Evolutionary conservation across 2,888 invertebrate genomes (phyloP).

Genomic region (Apoda limacodes): DNA sequence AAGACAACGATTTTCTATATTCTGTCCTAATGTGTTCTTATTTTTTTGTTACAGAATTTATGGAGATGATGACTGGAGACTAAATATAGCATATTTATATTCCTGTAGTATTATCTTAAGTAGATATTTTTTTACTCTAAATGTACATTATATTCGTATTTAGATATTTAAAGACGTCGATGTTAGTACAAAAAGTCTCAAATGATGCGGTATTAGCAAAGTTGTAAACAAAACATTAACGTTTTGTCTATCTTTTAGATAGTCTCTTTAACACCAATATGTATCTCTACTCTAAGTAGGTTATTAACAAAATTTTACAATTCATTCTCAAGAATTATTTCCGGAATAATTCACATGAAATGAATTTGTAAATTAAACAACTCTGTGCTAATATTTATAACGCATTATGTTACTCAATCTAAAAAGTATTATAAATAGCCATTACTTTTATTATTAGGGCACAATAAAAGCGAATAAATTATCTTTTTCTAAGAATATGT

Average conservation of each 20-base stretch:
- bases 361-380: conserved; percentile 30
- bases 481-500: too few relatives aligned
- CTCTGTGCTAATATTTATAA: conserved; percentile 57
- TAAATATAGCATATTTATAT: conserved; percentile 48
- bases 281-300: too few relatives aligned
- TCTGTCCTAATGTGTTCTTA: too few relatives aligned
- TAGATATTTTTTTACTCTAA: conserved; percentile 38
- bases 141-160: conserved; percentile 39
- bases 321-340: conserved; percentile 55
- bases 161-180: conserved; percentile 41
- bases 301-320: conserved; percentile 28
- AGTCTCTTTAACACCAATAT: too few relatives aligned
- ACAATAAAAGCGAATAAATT: too few relatives aligned
- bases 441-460: too few relatives aligned
- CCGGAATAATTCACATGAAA: conserved; percentile 53
- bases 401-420: conserved; percentile 30
- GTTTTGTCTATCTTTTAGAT: conserved; percentile 57
- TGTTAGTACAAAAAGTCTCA: conserved; percentile 53
- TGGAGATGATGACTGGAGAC: conserved; percentile 96
- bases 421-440: conserved; percentile 13
- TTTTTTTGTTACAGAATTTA: conserved; percentile 78
- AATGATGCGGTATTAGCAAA: conserved; percentile 58
- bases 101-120: conserved; percentile 29
- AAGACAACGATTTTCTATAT: too few relatives aligned
- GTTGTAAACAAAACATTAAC: conserved; percentile 22